These are phyloP conservation scores for Andricus curvator DNA, from an alignment of 2,888 invertebrate species.

Conservation along the genomic window DNA sequence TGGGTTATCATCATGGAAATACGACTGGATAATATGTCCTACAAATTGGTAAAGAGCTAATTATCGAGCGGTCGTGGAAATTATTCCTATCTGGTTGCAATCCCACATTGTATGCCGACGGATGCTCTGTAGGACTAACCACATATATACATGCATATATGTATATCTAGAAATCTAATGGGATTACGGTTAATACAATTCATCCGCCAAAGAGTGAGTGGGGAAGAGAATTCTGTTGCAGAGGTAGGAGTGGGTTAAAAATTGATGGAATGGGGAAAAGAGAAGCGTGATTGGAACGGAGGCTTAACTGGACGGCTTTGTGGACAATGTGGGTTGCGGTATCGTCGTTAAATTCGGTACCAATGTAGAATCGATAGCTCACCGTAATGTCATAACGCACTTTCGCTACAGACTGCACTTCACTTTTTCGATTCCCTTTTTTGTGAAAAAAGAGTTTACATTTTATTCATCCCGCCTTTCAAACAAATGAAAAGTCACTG, in stretches of 20 bases:
- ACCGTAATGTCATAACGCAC: slow-evolving; percentile 21
- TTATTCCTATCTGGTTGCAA: slow-evolving; percentile 44
- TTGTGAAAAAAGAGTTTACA: background rate
- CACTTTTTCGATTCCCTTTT: slow-evolving; percentile 3
- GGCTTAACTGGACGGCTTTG: slow-evolving; percentile 50
- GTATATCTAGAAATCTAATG: slow-evolving; percentile 42
- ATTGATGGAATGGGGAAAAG: slow-evolving; percentile 42
- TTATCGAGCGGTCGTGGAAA: slow-evolving; percentile 58
- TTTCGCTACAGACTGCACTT: slow-evolving; percentile 12
- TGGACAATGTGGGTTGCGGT: slow-evolving; percentile 46
- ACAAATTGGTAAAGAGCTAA: slow-evolving; percentile 68
- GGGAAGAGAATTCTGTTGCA: background rate
- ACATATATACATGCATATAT: slow-evolving; percentile 11
- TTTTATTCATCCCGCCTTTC: background rate
- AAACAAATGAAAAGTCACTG: background rate
- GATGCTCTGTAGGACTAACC: background rate
- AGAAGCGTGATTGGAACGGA: slow-evolving; percentile 49
- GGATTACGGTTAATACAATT: slow-evolving; percentile 50
- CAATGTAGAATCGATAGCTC: slow-evolving; percentile 28
- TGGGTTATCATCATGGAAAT: slow-evolving; percentile 40
- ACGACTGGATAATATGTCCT: slow-evolving; percentile 61
- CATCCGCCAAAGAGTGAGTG: background rate
- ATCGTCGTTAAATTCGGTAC: slow-evolving; percentile 40
- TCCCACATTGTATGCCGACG: background rate
- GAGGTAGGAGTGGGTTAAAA: background rate